Base-by-base conservation (phyloP, 2,113 vertebrate species). In the Chloroceryle aenea region DNA sequence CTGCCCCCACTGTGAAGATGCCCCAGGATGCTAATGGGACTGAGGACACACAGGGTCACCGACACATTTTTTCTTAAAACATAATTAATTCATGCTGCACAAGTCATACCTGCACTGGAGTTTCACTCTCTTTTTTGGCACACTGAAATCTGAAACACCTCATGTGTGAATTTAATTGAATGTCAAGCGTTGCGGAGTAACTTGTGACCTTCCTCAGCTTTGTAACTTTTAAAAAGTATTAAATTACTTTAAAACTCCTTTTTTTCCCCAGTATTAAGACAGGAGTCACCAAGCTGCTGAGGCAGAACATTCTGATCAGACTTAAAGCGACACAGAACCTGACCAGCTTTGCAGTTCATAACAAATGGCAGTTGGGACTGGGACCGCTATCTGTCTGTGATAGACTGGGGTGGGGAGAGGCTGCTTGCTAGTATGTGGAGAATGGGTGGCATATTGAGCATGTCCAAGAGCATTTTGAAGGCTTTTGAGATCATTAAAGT, bases 81-180 rank as follows among this genome's bases (percentile, higher is more conserved):
- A 64, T 13, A 72, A 55, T 14, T 29, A 56, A 25, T 64, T 48
- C 10, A 34, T 25, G 25, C 29, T 4, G 7, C 12, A 55, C 17
- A 21, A 43, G 36, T 61, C 50, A 20, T 25, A 61, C 11, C 55
- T 19, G 18, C 11, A 12, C 11, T 38, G 38, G 17, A 62, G 26
- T 45, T 38, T 55, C 38, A n/a, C 11, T 1, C 4, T 34, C 6
- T 0, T 22, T 43, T 61, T 45, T 62, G 14, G 14, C 38, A 78
- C 55, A 27, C 17, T 45, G 55, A 53, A 58, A 61, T 32, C 12
- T 16, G 9, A 38, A 73, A 27, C 32, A n/a, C 22, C 18, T 81
- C 1, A 1, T 45, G 26, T 26, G 13, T 36, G 32, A 74, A 22
- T 27, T 52, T 52, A 59, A 3, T 36, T 19, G 52, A 74, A 50